Base-by-base conservation (phyloP, 2,888 invertebrate species). In the Geotrupes spiniger region DNA sequence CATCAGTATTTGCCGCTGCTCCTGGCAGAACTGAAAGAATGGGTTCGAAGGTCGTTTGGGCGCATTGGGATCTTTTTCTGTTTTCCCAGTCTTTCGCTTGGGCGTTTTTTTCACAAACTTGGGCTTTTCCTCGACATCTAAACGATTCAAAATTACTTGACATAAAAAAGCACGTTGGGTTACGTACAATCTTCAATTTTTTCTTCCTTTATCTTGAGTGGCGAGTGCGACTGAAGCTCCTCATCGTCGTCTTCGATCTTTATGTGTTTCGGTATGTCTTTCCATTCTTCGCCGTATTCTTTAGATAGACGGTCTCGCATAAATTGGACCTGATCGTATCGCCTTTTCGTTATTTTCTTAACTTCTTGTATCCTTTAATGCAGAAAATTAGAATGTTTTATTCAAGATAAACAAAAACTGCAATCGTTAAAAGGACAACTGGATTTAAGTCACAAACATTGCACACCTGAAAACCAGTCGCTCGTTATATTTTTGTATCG, bases 21-120 rank as follows among this genome's bases (percentile, higher is more conserved):
- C 87, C 74, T 87, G 87, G 58, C 87, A 88, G 70, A 86, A 88
- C 72, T 87, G 86, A 63, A 88, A 87, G 71, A 87, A 87, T 38
- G 88, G 87, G 78, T 88, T 88, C 43, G 87, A 86, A 1, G 87
- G 87, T 57, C 87, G 78, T 66, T 88, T 88, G 0, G 88, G 87
- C 38, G 87, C 87, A 72, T 86, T 85, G 0, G 87, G 87, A 72
- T 87, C 88, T 61, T 74, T 74, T 59, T 80, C 79, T 3, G 72
- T 59, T 70, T 81, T 81, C 31, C 72, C 63, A 9, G 75, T 77
- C 74, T 84, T 86, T 57, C 80, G 72, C 64, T 81, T 81, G 4
- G 77, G 73, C 46, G 78, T 68, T 57, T 73, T 74, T 57, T 64
- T 68, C 3, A 55, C 36, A 51, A 63, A 64, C 46, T 65, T 69